Conservation (phyloP, 2,797 vertebrate genomes). For the Anisognathus igniventris region DNA sequence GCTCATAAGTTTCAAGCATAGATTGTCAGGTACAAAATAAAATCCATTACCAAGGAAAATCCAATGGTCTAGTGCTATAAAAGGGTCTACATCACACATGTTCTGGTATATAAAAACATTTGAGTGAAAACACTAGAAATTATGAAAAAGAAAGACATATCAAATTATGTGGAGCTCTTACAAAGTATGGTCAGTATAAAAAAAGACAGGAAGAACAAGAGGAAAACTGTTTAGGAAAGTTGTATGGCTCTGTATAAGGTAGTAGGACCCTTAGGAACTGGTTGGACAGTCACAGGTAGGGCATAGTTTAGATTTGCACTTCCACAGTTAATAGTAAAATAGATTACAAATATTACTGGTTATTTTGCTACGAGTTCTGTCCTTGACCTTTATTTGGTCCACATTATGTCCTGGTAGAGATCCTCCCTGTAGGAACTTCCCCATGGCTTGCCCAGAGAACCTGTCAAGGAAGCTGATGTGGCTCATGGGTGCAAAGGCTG, state of each 20-base stretch:
- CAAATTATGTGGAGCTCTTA: not conserved
- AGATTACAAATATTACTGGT: not conserved
- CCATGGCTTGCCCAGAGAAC: not conserved
- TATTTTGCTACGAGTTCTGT: not conserved
- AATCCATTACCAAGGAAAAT: conserved; percentile 51
- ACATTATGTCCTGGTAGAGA: not conserved
- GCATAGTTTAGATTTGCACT: not conserved
- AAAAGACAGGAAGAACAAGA: not conserved
- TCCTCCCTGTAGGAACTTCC: not conserved
- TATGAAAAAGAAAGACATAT: not conserved
- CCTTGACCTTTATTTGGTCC: not conserved
- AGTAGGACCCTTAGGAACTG: not conserved
- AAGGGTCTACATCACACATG: not conserved
- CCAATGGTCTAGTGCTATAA: not conserved
- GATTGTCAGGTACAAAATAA: not conserved
- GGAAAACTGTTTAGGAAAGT: not conserved
- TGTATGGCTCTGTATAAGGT: not conserved
- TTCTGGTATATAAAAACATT: not conserved
- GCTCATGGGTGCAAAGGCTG: not conserved
- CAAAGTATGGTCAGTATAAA: not conserved
- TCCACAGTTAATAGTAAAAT: not conserved
- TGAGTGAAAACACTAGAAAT: not conserved
- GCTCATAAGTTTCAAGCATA: not conserved
- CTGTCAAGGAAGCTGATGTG: not conserved
- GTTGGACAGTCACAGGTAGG: not conserved